phyloP scores from a whole-genome alignment of 2,888 invertebrate genomes.

The Merodon equestris region DNA sequence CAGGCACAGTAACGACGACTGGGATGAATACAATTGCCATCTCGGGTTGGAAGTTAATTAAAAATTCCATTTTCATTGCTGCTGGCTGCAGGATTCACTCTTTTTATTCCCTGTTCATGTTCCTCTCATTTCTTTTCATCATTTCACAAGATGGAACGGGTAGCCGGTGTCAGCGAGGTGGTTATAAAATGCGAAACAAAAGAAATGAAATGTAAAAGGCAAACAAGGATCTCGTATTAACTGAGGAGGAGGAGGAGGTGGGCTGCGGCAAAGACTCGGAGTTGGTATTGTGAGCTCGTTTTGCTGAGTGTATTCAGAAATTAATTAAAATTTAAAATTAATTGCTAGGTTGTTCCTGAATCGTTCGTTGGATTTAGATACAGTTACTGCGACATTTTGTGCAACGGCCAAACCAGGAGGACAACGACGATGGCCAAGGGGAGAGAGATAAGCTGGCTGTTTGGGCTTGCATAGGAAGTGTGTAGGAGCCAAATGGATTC shows the following conservation, averaged over 20 bases:
- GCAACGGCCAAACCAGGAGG: no score
- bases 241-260: not conserved
- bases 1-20: no score
- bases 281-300: constrained; percentile 7
- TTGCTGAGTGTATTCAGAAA: constrained; percentile 28
- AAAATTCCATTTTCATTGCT: constrained; percentile 35
- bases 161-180: no score
- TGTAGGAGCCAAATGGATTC: constrained; percentile 5
- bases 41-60: constrained; percentile 35
- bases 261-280: not conserved
- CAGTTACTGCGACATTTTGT: constrained; percentile 1
- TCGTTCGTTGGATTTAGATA: constrained; percentile 11
- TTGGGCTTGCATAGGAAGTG: not conserved
- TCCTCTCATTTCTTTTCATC: not conserved
- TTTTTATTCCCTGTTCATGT: not conserved
- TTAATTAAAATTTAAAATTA: constrained; percentile 41
- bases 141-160: no score
- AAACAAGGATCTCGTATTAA: constrained; percentile 34
- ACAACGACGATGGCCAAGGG: no score
- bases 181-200: not conserved
- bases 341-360: constrained; percentile 13
- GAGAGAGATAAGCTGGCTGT: no score
- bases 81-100: constrained; percentile 16
- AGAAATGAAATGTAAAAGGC: constrained; percentile 28
- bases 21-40: constrained; percentile 1